Evolutionary conservation across 2,888 invertebrate genomes (phyloP).

Genomic region (Sceliomorpha sp.): DNA sequence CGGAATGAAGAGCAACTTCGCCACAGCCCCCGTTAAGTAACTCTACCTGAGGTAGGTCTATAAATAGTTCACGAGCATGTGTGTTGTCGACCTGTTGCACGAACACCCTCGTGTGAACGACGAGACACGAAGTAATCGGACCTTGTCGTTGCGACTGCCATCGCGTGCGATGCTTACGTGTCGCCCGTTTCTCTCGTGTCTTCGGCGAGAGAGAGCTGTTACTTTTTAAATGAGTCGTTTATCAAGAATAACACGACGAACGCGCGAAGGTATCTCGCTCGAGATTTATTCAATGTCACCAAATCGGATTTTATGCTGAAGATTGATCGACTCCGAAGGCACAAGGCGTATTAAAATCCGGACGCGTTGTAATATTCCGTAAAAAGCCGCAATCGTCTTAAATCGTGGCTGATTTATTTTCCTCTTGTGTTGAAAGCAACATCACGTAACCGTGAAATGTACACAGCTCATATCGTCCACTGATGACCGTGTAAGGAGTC

Average conservation of each 20-base stretch:
- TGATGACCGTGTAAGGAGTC: no score
- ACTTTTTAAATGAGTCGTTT: slow-evolving; percentile 16
- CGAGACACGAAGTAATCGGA: slow-evolving; percentile 72
- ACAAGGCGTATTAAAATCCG: no score
- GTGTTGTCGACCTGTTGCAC: slow-evolving; percentile 73
- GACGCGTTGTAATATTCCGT: no score
- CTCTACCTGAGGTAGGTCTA: slow-evolving; percentile 68
- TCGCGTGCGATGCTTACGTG: slow-evolving; percentile 57
- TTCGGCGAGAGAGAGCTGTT: slow-evolving; percentile 25
- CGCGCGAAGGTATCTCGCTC: background rate
- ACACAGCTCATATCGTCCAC: no score
- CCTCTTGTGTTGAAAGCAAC: no score
- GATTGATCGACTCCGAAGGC: no score
- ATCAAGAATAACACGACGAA: slow-evolving; percentile 4
- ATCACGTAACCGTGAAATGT: no score
- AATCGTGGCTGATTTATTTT: no score
- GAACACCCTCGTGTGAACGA: slow-evolving; percentile 72
- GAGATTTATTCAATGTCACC: slow-evolving; percentile 1
- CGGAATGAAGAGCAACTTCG: slow-evolving; percentile 11
- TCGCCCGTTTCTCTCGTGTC: slow-evolving; percentile 38
- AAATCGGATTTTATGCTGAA: slow-evolving; percentile 4
- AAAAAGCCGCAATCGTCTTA: no score
- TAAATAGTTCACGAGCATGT: slow-evolving; percentile 66
- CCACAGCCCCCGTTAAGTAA: slow-evolving; percentile 59
- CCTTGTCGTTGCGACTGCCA: slow-evolving; percentile 52